Base-by-base conservation (phyloP, 2,113 vertebrate genomes). In the Chionodraco myersi region DNA sequence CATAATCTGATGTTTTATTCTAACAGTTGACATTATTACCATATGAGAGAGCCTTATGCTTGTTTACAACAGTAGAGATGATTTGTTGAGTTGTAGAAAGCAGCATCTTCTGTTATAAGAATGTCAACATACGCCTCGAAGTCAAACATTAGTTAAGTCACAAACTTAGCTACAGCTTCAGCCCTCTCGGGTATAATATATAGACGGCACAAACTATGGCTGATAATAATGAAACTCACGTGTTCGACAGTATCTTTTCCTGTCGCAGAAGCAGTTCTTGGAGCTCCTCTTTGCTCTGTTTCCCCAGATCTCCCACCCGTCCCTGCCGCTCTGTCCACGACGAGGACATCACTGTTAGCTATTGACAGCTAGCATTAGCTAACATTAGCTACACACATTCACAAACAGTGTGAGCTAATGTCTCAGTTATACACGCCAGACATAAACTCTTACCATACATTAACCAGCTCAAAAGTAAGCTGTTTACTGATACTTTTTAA, bases 221-320 rank as follows among this genome's bases (percentile, higher is more conserved):
- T 26, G 3, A 41, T 0, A 6, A 41, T 0, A 6, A 7, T 14
- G 30, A 56, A 23, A 73, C 94, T 95, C 92, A 98, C 97, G 84
- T 94, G 90, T 98, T 97, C 3, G 85, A 89, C 67, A 97, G 94
- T 18, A 99, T 95, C 84, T 94, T 96, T 84, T 96, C 92, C 90
- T 99, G 97, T 66, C 97, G 94, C 77, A 83, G 80, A 70, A 97
- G 91, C 88, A 97, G 94, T 48, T 99, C 97, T 68, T 64, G 88
- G 45, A 99, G 96, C 92, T 98, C 96, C 34, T 88, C 91, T 88
- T 85, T 94, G 78, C 93, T 95, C 77, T 92, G 94, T 44, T 65
- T 83, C 21, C 80, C 89, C 85, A 96, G 91, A 77, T 91, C 89
- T 73, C 86, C 93, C 53, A 92, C 88, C 58, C 91, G 77, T 63